Evolutionary conservation across 2,888 invertebrate genomes (phyloP).

Genomic region (Orchestes rusci): DNA sequence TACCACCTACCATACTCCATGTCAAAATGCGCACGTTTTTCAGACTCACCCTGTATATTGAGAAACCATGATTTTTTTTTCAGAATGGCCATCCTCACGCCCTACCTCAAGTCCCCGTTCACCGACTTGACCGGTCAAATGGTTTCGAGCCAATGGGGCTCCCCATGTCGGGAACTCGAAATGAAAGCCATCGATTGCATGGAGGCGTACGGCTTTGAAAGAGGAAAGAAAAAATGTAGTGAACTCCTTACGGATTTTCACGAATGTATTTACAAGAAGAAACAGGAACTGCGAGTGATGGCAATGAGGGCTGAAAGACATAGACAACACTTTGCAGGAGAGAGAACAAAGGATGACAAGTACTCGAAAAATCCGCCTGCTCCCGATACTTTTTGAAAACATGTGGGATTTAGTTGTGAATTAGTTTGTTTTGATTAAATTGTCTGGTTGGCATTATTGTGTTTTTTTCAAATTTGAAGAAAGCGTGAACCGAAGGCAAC

Average conservation of each 20-base stretch:
- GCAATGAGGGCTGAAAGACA: slow-evolving; percentile 57
- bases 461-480: too few relatives aligned
- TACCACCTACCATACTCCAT: too few relatives aligned
- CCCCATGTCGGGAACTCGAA: slow-evolving; percentile 61
- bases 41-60: too few relatives aligned
- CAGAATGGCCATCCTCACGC: slow-evolving; percentile 52
- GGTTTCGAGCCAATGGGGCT: slow-evolving; percentile 55
- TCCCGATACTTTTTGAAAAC: slow-evolving; percentile 54
- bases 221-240: slow-evolving; percentile 56
- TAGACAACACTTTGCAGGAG: slow-evolving; percentile 54
- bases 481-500: too few relatives aligned
- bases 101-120: slow-evolving; percentile 61
- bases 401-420: too few relatives aligned
- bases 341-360: slow-evolving; percentile 48
- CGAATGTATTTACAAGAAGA: slow-evolving; percentile 58
- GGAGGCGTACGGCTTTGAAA: slow-evolving; percentile 71
- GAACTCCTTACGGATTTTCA: slow-evolving; percentile 58
- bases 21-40: too few relatives aligned
- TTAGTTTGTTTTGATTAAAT: too few relatives aligned
- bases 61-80: too few relatives aligned
- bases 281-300: slow-evolving; percentile 54
- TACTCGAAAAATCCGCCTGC: slow-evolving; percentile 48
- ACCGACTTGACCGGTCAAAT: slow-evolving; percentile 63
- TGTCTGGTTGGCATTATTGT: too few relatives aligned
- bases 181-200: slow-evolving; percentile 67